phyloP scores from a whole-genome alignment of 2,888 invertebrate genomes.

The Leptopilina myrica region DNA sequence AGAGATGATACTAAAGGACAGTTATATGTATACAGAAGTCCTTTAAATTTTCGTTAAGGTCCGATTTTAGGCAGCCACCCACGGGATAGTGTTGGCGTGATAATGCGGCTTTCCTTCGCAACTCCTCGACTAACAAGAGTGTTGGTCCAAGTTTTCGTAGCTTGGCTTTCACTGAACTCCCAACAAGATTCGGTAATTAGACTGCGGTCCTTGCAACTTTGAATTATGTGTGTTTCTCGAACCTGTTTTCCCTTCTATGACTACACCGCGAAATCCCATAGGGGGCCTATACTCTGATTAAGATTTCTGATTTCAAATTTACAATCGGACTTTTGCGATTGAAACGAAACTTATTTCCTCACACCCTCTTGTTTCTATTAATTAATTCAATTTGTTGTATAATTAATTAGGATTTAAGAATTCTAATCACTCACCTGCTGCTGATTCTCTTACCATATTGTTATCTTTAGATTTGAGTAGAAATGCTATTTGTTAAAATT shows the following conservation, averaged over 20 bases:
- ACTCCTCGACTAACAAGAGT: slow-evolving; percentile 50
- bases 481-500: too few relatives aligned
- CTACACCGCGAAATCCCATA: slow-evolving; percentile 56
- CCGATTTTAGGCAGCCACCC: slow-evolving; percentile 58
- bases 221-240: slow-evolving; percentile 71
- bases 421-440: too few relatives aligned
- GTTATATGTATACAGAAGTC: slow-evolving; percentile 49
- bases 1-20: slow-evolving; percentile 42
- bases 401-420: too few relatives aligned
- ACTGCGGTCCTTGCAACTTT: slow-evolving; percentile 71
- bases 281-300: slow-evolving; percentile 72
- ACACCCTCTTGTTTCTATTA: too few relatives aligned
- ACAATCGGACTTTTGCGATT: slow-evolving; percentile 11
- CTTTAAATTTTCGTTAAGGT: slow-evolving; percentile 65
- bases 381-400: too few relatives aligned
- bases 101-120: slow-evolving; percentile 46
- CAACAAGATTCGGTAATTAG: slow-evolving; percentile 74
- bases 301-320: slow-evolving; percentile 59
- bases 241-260: slow-evolving; percentile 52
- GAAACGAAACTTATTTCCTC: too few relatives aligned
- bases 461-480: too few relatives aligned
- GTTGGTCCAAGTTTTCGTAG: slow-evolving; percentile 62
- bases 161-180: slow-evolving; percentile 52
- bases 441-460: too few relatives aligned
- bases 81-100: slow-evolving; percentile 49